phyloP scores from a whole-genome alignment of 2,113 vertebrate species.

The Acinonyx jubatus region DNA sequence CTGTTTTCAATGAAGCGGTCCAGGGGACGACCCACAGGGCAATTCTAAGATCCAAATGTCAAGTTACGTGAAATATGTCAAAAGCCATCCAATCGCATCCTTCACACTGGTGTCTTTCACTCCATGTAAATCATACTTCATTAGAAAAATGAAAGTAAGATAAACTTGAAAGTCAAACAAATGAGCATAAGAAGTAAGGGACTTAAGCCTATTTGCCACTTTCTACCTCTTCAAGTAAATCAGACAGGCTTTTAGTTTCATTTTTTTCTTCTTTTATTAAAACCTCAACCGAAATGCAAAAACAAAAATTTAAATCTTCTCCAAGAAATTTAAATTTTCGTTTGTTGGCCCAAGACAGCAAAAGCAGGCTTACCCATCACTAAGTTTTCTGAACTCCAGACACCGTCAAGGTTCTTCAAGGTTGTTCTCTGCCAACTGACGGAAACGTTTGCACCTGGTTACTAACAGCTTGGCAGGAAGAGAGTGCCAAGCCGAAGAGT shows the following conservation, averaged over 20 bases:
- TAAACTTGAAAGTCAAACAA: neutral
- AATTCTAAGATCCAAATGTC: neutral
- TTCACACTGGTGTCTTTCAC: neutral
- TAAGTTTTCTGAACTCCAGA: constrained; percentile 64
- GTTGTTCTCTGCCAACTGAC: constrained; percentile 58
- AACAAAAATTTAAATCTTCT: constrained; percentile 11
- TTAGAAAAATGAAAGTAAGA: neutral
- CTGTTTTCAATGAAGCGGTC: neutral
- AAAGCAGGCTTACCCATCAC: constrained; percentile 73
- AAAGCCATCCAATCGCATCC: neutral
- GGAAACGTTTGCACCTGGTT: constrained; percentile 41
- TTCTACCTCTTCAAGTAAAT: neutral
- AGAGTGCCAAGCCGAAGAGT: constrained; percentile 7
- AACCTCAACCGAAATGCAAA: constrained; percentile 11
- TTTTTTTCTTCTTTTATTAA: constrained; percentile 6
- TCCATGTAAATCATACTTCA: neutral
- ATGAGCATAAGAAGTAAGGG: neutral
- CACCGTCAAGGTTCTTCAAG: constrained; percentile 61
- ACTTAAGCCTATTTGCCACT: neutral
- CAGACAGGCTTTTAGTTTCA: neutral
- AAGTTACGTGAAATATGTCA: too few species aligned
- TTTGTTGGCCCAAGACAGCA: neutral
- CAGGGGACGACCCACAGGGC: accelerated
- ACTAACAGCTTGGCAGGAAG: constrained; percentile 72
- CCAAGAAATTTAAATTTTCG: neutral